A percentile compares a stretch with the other conserved stretches of the same genome.
These are phyloP conservation scores for Pseudomugil gertrudae DNA, from an alignment of 2,797 vertebrate species.

Conservation along the genomic window DNA sequence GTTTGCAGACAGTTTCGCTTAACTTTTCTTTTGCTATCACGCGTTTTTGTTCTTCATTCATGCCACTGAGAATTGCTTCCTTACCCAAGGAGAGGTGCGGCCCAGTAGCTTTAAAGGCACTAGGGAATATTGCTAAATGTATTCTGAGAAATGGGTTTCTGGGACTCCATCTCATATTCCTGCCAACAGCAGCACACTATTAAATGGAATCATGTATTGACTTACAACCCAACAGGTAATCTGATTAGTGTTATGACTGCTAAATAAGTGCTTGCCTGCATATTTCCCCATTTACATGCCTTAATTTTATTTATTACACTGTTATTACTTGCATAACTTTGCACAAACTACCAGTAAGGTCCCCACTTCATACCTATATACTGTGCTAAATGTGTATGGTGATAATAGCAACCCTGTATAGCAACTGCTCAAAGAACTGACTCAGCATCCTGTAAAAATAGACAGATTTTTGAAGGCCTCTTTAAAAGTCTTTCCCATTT, in stretches of 20 bases:
- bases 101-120: conserved; percentile 41
- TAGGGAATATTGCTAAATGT: conserved; percentile 67
- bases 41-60: conserved; percentile 16
- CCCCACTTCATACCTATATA: background rate
- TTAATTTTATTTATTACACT: background rate
- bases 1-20: conserved; percentile 20
- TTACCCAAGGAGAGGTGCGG: conserved; percentile 28
- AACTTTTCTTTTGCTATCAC: conserved; percentile 20
- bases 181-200: conserved; percentile 38
- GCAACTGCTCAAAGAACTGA: background rate
- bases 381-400: background rate
- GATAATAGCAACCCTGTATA: background rate
- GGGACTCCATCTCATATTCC: conserved; percentile 57
- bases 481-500: conserved; percentile 36
- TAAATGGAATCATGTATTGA: conserved; percentile 41
- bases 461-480: conserved; percentile 7
- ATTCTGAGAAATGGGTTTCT: conserved; percentile 72
- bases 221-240: conserved; percentile 11
- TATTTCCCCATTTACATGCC: background rate
- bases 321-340: background rate
- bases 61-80: conserved; percentile 36
- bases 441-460: conserved; percentile 6
- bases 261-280: background rate
- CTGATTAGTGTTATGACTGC: conserved; percentile 1
- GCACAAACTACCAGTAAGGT: background rate